These are phyloP conservation scores for Therioaphis trifolii DNA, from an alignment of 2,888 invertebrate species.

Conservation along the genomic window DNA sequence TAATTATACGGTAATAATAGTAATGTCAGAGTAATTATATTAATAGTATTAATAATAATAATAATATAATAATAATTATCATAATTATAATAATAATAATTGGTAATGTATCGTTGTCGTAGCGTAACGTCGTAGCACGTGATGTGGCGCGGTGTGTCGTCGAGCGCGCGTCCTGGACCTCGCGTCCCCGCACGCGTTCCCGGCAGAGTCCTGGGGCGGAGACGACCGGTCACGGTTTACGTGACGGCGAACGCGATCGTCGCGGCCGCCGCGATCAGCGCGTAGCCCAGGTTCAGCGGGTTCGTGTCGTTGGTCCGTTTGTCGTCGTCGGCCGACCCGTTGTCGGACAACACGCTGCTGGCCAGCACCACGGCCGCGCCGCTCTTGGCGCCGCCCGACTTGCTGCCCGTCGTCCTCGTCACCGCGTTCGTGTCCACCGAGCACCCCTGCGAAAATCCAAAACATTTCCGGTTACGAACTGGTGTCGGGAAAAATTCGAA, in stretches of 20 bases:
- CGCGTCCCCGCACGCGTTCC: too few relatives aligned
- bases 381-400: constrained; percentile 67
- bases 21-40: neutral
- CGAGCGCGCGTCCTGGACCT: too few relatives aligned
- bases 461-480: too few relatives aligned
- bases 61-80: neutral
- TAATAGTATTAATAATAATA: neutral
- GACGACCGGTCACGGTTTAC: constrained; percentile 3
- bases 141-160: too few relatives aligned
- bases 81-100: constrained; percentile 1
- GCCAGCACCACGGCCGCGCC: constrained; percentile 74
- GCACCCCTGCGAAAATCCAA: constrained; percentile 68
- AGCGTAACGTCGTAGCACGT: too few relatives aligned
- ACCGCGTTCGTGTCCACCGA: constrained; percentile 72
- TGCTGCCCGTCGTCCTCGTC: constrained; percentile 63
- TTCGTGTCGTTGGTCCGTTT: constrained; percentile 51
- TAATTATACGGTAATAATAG: neutral
- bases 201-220: too few relatives aligned
- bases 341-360: constrained; percentile 77
- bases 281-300: constrained; percentile 28
- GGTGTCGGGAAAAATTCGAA: too few relatives aligned
- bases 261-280: constrained; percentile 49
- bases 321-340: constrained; percentile 69
- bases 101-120: neutral
- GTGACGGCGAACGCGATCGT: constrained; percentile 39